These are phyloP conservation scores for Mactra quadrangularis DNA, from an alignment of 1,140 invertebrate genomes.

Conservation along the genomic window DNA sequence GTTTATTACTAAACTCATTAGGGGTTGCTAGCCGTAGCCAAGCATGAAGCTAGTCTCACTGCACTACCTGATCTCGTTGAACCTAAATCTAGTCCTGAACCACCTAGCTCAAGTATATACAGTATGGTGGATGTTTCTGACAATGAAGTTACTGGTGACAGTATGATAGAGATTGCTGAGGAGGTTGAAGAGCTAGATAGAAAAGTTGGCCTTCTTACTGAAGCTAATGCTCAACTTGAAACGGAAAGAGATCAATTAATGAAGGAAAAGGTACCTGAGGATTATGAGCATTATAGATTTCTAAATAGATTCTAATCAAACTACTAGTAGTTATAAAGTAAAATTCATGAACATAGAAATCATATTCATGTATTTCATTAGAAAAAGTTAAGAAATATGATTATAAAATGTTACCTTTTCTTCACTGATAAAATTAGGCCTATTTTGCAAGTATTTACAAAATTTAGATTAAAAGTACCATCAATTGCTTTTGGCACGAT, in stretches of 20 bases:
- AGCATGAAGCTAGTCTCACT: conserved; percentile 35
- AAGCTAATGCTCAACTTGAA: conserved; percentile 72
- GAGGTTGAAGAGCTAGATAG: conserved; percentile 67
- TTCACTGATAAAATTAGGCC: no score
- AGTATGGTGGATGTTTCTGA: conserved; percentile 27
- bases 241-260: conserved; percentile 71
- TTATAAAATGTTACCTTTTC: no score
- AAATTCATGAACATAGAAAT: no score
- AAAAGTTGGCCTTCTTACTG: conserved; percentile 70
- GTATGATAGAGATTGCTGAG: conserved; percentile 51
- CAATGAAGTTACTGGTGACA: neutral
- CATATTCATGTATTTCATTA: no score
- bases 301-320: no score
- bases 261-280: conserved; percentile 65
- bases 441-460: no score
- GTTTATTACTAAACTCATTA: conserved; percentile 36
- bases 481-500: no score
- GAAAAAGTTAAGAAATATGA: no score
- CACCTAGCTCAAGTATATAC: conserved; percentile 15
- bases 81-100: neutral
- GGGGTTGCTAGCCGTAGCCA: conserved; percentile 61
- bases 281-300: neutral
- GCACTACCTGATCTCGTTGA: conserved; percentile 48
- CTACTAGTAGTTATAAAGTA: no score
- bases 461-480: no score